Percentiles rank a stretch among this genome's conserved stretches.
Conservation (phyloP, 2,113 vertebrate genomes). For the Asarcornis scutulata region DNA sequence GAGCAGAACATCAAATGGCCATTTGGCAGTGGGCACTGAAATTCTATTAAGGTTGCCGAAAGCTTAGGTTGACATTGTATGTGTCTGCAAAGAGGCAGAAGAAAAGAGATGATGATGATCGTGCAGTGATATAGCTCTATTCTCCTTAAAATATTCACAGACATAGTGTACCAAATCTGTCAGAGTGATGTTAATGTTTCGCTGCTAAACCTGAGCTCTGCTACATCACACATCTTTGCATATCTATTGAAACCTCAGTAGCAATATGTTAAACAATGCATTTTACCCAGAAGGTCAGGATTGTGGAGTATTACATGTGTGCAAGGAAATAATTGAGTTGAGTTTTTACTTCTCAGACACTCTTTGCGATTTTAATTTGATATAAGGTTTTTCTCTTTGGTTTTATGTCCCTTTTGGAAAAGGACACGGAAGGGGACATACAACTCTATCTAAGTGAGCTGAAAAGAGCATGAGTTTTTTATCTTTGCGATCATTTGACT, state of each 20-base stretch:
- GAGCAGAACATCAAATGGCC: slow-evolving; percentile 73
- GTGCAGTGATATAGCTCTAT: slow-evolving; percentile 34
- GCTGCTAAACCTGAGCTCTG: background rate
- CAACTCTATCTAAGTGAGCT: background rate
- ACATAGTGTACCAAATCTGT: background rate
- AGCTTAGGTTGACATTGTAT: slow-evolving; percentile 55
- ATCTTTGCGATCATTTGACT: background rate
- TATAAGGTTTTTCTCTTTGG: background rate
- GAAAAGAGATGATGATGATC: slow-evolving; percentile 45
- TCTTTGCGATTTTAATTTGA: background rate
- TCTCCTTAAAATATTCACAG: slow-evolving; percentile 52
- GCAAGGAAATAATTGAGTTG: background rate
- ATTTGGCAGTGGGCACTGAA: slow-evolving; percentile 72
- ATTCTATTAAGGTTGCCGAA: slow-evolving; percentile 74
- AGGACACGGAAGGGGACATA: background rate
- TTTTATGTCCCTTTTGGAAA: background rate
- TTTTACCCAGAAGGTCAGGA: background rate
- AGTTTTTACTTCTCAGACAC: background rate
- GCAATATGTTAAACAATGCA: background rate
- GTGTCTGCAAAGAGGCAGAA: slow-evolving; percentile 47
- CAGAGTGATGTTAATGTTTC: background rate
- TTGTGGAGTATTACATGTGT: background rate
- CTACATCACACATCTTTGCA: background rate
- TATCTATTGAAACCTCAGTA: background rate
- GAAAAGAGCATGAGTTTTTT: background rate